Evolutionary conservation across 2,888 invertebrate species (phyloP).

Genomic region (Invenusta paracnida): DNA sequence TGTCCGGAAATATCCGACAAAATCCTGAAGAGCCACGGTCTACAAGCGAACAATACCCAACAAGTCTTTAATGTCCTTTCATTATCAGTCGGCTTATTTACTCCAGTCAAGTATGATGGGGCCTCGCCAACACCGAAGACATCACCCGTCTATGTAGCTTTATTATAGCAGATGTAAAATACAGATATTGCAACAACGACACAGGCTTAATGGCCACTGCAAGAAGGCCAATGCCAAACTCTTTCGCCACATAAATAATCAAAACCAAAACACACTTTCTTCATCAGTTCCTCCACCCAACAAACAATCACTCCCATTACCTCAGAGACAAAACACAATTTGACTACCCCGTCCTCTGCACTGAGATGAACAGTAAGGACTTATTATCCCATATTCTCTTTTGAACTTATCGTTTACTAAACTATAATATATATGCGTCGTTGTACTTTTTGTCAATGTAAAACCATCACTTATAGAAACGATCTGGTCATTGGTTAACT

Average conservation of each 20-base stretch:
- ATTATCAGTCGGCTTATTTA: neutral
- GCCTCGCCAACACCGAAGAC: neutral
- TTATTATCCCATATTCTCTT: neutral
- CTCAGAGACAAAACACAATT: neutral
- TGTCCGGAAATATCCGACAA: neutral
- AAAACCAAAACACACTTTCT: neutral
- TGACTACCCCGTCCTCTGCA: neutral
- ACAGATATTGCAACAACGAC: neutral
- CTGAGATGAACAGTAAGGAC: neutral
- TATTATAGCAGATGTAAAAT: neutral
- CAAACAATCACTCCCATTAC: neutral
- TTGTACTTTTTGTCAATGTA: neutral
- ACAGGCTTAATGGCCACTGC: neutral
- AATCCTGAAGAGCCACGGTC: neutral
- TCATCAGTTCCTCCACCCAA: slow-evolving; percentile 1
- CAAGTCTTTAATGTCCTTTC: neutral
- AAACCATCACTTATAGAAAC: no score
- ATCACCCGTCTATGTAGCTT: neutral
- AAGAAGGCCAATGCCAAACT: neutral
- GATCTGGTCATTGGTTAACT: no score
- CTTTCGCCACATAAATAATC: neutral
- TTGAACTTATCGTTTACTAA: neutral
- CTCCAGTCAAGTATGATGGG: neutral
- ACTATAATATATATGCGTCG: neutral
- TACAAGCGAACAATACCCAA: neutral